Base-by-base conservation (phyloP, 2,888 invertebrate genomes). In the Aspidiotus destructor region DNA sequence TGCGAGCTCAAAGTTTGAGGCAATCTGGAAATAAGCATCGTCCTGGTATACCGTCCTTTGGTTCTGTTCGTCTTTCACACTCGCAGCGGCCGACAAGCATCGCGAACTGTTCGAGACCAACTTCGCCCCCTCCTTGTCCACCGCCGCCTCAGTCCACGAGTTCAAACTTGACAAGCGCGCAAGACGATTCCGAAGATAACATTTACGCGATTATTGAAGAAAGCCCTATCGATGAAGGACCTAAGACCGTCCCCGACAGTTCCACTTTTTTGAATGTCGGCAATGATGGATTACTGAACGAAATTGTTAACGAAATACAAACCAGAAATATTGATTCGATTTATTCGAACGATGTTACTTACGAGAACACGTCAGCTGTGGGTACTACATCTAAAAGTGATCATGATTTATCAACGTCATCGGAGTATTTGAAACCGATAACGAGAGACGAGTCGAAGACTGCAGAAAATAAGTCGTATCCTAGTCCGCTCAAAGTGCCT, bases 191-290 rank as follows among this genome's bases (percentile, higher is more conserved):
- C 28, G 54, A 54, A 16, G 91, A 91, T 74, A 91, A 90, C 74
- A 92, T 92, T 71, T 92, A 92, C 76, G 89, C 91, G 0, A 88
- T 91, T 0, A 92, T 92, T 62, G 91, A 92, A 75, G 92, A 92
- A 75, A 83, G 84, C 48, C 85, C 87, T 0, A 80, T 83, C 1
- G 80, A 73, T 71, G 60, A 72, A 72, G 13, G 78, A 78, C 0
- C 78, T 78, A 0, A 74, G 79, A 16, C 80, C 79, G 76, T 78
- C 3, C 78, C 76, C 69, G 11, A 9, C 28, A 10, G 7, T 40
- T 8, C 17, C 11, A 8, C 7, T 2, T 28, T 28, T 28, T 28
- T 28, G 5, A 67, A 71, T 41, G 69, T 61, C 60, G 70, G 70
- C 5, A 70, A 70, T 60, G 60, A 54, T 81, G 91, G 91, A 0